Percentiles rank a stretch among this genome's conserved stretches.
These are phyloP conservation scores for Tethea ocularis DNA, from an alignment of 2,888 invertebrate genomes.

Conservation along the genomic window DNA sequence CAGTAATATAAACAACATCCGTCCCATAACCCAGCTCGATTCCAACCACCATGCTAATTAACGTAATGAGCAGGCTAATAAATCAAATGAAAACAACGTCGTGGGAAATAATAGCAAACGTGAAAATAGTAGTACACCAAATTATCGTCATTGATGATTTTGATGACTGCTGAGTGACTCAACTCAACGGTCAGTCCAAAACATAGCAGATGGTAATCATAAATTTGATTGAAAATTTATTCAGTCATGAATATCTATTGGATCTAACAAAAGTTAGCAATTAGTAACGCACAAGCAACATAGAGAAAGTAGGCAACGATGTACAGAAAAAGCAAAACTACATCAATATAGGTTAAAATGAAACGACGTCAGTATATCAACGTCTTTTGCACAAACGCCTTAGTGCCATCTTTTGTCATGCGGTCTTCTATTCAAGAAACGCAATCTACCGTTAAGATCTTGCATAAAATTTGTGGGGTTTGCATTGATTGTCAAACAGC, in stretches of 20 bases:
- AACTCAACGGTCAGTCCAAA: background rate
- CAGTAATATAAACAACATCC: background rate
- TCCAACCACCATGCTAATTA: conserved; percentile 17
- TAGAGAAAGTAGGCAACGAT: background rate
- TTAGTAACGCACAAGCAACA: background rate
- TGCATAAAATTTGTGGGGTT: background rate
- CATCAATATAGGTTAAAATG: conserved; percentile 3
- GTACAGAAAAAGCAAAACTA: background rate
- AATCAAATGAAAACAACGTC: conserved; percentile 23
- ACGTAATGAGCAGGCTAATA: conserved; percentile 21
- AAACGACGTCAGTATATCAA: conserved; percentile 4
- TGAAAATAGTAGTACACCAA: background rate
- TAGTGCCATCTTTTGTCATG: background rate
- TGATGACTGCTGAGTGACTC: background rate
- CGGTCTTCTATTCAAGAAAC: background rate
- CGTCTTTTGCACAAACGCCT: background rate
- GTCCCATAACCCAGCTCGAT: background rate
- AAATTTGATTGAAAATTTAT: no score
- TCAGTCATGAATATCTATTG: background rate
- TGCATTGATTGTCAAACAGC: background rate
- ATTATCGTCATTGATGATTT: background rate
- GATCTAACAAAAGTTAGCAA: no score
- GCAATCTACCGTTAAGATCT: background rate
- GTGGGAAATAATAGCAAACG: conserved; percentile 17
- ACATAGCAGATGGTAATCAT: no score